Evolutionary conservation across 1,140 invertebrate species (phyloP), one percentile per base, ranked within the genome.

Genomic region (Cepaea nemoralis): DNA sequence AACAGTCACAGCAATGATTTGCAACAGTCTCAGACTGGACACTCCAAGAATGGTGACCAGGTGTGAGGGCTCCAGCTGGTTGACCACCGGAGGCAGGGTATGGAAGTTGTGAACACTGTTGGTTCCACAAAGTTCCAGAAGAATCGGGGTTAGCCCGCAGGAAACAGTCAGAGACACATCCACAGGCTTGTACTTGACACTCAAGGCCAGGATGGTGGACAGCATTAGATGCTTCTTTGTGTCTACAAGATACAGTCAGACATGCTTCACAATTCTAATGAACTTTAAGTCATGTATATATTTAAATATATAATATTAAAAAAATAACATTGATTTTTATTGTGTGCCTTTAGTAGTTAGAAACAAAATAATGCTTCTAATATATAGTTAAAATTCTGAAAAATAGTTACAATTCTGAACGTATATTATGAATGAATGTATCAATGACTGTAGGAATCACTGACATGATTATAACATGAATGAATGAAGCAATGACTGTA

Each of bases 91-190:
- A n/a, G 87, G 88, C 16, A 89, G 83, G 1, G 88, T 84, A 39
- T 85, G 85, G 66, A 85, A 83, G 16, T 83, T 73, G 22, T 59
- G 45, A 48, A 87, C 83, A 69, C 85, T 86, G 42, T 84, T 79
- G 35, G 84, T 81, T 45, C 86, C 86, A 80, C 90, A 90, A 69
- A 93, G 88, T 16, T 87, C 86, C 59, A 91, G 91, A n/a, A 94
- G 87, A 10, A 92, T 85, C 5, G 92, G 89, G 45, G 94, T 87
- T 22, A 94, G 86, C 40, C 93, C 93, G 87, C 92, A 93, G 3
- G 93, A 92, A 24, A 94, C 93, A 5, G 93, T 92, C 31, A 94
- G 90, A 40, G 90, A 92, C n/a, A 94, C 89, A 88, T 94, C 94
- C 73, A 92, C 89, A 24, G 93, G 91, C 80, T 92, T 90, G 87